phyloP scores from a whole-genome alignment of 1,140 invertebrate genomes.

The Leucophenga varia region DNA sequence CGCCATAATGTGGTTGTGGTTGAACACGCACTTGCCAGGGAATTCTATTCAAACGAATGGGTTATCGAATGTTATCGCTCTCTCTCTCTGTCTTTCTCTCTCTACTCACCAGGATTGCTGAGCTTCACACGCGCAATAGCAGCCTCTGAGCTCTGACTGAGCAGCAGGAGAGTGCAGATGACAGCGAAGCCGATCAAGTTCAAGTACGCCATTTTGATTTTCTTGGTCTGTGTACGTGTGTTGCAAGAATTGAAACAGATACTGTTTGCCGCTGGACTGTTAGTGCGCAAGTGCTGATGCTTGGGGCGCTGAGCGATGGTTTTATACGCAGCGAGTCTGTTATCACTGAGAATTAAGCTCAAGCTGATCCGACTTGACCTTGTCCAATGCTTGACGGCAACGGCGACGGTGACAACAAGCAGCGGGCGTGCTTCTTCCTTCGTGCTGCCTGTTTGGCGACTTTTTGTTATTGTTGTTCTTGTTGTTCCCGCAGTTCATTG shows the following conservation, averaged over 20 bases:
- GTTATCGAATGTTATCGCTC: neutral
- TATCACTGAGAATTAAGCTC: constrained; percentile 19
- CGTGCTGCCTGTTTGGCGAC: constrained; percentile 41
- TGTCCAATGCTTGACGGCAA: constrained; percentile 21
- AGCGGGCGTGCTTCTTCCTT: no score
- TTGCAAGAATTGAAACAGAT: neutral
- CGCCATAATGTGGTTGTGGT: constrained; percentile 26
- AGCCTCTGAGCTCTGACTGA: constrained; percentile 15
- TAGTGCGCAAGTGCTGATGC: constrained; percentile 29
- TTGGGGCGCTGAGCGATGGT: no score
- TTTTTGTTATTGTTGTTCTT: constrained; percentile 27
- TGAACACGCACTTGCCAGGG: constrained; percentile 44
- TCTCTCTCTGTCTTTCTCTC: neutral
- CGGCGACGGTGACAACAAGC: no score
- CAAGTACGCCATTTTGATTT: constrained; percentile 26
- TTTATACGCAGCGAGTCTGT: constrained; percentile 29
- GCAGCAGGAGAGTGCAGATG: constrained; percentile 15
- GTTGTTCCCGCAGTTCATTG: constrained; percentile 47
- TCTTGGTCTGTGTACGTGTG: neutral
- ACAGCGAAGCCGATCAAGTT: constrained; percentile 13
- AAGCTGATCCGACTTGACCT: constrained; percentile 30
- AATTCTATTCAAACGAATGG: constrained; percentile 14
- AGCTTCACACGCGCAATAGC: constrained; percentile 26
- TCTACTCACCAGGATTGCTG: constrained; percentile 37
- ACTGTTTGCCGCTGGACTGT: neutral